Percentiles rank a stretch among this genome's conserved stretches.
Evolutionary conservation across 2,888 invertebrate genomes (phyloP).

Genomic region (Xylophagus ater): DNA sequence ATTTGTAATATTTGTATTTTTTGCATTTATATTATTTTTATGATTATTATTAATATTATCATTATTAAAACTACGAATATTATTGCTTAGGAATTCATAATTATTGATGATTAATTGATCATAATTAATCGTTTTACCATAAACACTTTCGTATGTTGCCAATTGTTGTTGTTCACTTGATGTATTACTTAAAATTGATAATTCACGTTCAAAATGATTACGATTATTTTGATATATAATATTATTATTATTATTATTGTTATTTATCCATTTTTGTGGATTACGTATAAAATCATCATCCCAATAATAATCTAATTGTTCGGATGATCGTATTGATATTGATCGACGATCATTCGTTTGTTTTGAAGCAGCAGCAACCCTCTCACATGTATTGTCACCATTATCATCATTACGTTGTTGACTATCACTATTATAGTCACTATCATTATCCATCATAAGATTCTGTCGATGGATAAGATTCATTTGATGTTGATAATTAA

Average conservation of each 20-base stretch:
- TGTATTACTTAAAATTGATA: background rate
- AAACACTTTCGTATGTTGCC: conserved; percentile 36
- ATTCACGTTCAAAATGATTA: no score
- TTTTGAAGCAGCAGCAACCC: conserved; percentile 17
- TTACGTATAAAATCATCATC: conserved; percentile 17
- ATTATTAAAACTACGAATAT: conserved; percentile 15
- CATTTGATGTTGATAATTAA: conserved; percentile 24
- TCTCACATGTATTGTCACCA: conserved; percentile 18
- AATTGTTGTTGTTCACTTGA: conserved; percentile 11
- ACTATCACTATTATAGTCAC: conserved; percentile 16
- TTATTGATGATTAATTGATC: conserved; percentile 20
- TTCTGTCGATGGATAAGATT: background rate
- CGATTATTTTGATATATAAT: background rate
- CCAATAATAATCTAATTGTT: conserved; percentile 11
- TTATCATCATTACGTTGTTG: conserved; percentile 9
- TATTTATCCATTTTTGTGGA: conserved; percentile 13
- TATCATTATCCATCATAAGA: conserved; percentile 11
- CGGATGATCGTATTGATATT: background rate
- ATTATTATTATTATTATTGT: background rate
- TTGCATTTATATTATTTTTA: background rate
- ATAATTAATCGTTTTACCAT: conserved; percentile 36
- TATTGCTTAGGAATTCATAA: conserved; percentile 19
- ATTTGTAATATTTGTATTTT: background rate
- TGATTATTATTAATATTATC: conserved; percentile 3
- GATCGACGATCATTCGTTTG: conserved; percentile 9